A percentile compares a stretch with the other conserved stretches of the same genome.
These are phyloP conservation scores for Rapana venosa DNA, from an alignment of 2,888 invertebrate species.

Conservation along the genomic window DNA sequence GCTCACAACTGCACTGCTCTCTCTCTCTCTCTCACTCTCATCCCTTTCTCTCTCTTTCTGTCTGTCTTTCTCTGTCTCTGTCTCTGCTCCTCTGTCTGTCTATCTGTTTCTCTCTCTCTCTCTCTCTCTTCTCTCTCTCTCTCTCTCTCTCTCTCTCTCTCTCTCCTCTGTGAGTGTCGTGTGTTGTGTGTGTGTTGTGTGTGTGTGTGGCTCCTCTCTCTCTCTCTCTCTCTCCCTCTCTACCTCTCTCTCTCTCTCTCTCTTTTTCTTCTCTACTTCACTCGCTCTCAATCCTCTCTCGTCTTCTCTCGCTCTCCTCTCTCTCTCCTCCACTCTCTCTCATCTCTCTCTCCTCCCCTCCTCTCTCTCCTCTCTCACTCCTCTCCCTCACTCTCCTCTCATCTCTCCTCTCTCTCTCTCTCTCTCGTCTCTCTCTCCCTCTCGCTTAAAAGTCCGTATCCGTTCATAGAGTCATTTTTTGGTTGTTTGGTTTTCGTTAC, in stretches of 20 bases:
- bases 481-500: too few relatives aligned
- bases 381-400: neutral
- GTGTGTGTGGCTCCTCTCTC: too few relatives aligned
- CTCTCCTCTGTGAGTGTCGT: too few relatives aligned
- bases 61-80: slow-evolving; percentile 21
- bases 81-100: neutral
- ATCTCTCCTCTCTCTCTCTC: neutral
- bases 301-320: neutral
- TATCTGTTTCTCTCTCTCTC: neutral
- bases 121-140: neutral
- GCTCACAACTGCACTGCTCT: too few relatives aligned
- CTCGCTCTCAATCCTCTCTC: too few relatives aligned
- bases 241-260: too few relatives aligned
- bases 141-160: slow-evolving; percentile 24
- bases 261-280: too few relatives aligned
- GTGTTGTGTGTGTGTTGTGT: too few relatives aligned
- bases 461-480: too few relatives aligned
- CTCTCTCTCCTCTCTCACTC: neutral
- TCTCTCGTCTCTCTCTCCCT: neutral
- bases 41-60: slow-evolving; percentile 7
- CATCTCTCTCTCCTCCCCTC: neutral
- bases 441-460: too few relatives aligned
- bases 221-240: too few relatives aligned
- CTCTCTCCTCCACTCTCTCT: neutral
- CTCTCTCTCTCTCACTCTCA: neutral